Conservation (phyloP, 2,888 invertebrate genomes). For the Spodoptera picta region DNA sequence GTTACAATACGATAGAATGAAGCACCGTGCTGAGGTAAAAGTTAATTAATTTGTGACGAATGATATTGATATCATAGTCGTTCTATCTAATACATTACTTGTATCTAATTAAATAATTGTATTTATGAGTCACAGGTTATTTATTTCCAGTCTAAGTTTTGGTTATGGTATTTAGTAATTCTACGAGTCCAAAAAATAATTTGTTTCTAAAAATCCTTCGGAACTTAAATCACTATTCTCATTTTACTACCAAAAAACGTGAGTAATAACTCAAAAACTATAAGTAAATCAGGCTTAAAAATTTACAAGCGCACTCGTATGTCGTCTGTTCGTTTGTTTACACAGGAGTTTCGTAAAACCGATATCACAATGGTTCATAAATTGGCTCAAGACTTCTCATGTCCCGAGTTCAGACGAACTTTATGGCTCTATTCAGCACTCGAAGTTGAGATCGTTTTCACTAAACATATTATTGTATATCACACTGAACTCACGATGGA, state of each 20-base stretch:
- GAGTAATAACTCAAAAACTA: conserved; percentile 15
- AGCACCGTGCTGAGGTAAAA: conserved; percentile 10
- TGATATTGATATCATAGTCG: conserved; percentile 18
- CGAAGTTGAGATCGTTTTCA: conserved; percentile 75
- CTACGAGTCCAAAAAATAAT: no score
- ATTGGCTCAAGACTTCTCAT: conserved; percentile 66
- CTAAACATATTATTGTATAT: conserved; percentile 70
- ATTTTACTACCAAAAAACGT: conserved; percentile 15
- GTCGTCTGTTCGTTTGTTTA: conserved; percentile 70
- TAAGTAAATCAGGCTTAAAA: conserved; percentile 29
- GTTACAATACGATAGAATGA: conserved; percentile 6
- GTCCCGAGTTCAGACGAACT: conserved; percentile 64
- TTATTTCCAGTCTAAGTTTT: no score
- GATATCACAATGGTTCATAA: conserved; percentile 80
- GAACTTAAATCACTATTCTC: conserved; percentile 2
- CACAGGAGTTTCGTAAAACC: conserved; percentile 77
- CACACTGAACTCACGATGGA: conserved; percentile 66
- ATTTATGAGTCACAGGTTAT: neutral
- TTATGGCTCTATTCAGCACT: conserved; percentile 83
- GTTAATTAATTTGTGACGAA: conserved; percentile 23
- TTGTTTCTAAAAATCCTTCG: neutral
- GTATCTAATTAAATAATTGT: conserved; percentile 3
- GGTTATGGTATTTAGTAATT: no score
- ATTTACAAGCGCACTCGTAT: conserved; percentile 47
- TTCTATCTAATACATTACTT: neutral